Percentiles rank a stretch among this genome's conserved stretches.
Conservation (phyloP, 2,113 vertebrate species). For the Echinops telfairi region DNA sequence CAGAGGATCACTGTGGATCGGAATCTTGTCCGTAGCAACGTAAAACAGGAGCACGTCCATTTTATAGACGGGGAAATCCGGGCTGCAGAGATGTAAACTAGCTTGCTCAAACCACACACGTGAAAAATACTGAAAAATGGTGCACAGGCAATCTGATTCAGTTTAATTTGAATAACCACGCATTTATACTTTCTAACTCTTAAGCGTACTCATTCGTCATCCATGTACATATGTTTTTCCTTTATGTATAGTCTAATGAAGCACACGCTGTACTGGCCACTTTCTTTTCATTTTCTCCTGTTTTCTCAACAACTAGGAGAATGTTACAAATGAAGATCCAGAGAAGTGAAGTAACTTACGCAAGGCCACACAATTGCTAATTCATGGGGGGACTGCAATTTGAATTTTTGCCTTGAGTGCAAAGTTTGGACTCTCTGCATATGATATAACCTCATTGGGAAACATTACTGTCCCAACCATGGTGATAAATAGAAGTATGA, state of each 20-base stretch:
- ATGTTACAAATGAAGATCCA: background rate
- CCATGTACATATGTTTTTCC: background rate
- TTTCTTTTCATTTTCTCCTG: slow-evolving; percentile 6
- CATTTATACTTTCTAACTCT: background rate
- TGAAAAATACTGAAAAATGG: background rate
- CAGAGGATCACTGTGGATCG: background rate
- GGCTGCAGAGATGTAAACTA: background rate
- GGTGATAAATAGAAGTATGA: background rate
- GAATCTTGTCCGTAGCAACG: background rate
- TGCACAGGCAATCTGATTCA: background rate
- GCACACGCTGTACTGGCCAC: background rate
- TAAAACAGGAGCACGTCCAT: background rate
- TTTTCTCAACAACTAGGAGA: background rate
- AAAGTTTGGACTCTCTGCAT: background rate
- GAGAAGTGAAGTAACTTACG: background rate
- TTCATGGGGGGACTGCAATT: background rate
- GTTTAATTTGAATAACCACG: background rate
- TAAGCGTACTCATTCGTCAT: background rate
- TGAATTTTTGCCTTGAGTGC: background rate
- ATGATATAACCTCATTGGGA: background rate
- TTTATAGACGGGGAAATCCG: background rate
- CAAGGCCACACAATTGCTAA: background rate
- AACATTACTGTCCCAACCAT: slow-evolving; percentile 8
- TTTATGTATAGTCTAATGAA: background rate
- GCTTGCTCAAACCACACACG: background rate